phyloP scores from a whole-genome alignment of 1,140 invertebrate species.

The Lanistes nyassanus region DNA sequence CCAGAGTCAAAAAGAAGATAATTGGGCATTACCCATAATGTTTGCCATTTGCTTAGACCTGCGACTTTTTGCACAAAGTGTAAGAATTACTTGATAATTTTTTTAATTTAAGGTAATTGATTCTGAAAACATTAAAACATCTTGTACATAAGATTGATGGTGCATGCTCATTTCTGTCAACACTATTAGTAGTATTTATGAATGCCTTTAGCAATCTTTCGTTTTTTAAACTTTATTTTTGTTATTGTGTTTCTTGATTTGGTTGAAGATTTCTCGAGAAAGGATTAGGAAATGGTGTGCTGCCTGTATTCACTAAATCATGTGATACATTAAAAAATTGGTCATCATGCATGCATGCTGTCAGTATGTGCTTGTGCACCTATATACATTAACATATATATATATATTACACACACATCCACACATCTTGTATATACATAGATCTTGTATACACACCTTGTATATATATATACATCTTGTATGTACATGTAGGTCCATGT shows the following conservation, averaged over 20 bases:
- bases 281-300: no score
- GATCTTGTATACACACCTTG: background rate
- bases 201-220: conserved; percentile 1
- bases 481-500: background rate
- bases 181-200: no score
- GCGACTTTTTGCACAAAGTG: conserved; percentile 77
- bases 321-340: no score
- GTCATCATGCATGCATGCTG: no score
- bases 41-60: conserved; percentile 89
- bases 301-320: no score
- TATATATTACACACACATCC: no score
- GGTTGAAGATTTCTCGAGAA: no score
- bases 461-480: background rate
- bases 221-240: background rate
- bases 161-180: no score
- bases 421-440: background rate
- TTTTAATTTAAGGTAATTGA: background rate
- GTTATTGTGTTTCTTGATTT: background rate
- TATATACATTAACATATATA: no score
- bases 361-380: no score
- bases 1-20: conserved; percentile 91
- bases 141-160: no score
- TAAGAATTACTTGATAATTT: conserved; percentile 53
- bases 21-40: conserved; percentile 94
- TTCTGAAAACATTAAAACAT: background rate